These are phyloP conservation scores for Cheilosia variabilis DNA, from an alignment of 2,888 invertebrate genomes.

Conservation along the genomic window DNA sequence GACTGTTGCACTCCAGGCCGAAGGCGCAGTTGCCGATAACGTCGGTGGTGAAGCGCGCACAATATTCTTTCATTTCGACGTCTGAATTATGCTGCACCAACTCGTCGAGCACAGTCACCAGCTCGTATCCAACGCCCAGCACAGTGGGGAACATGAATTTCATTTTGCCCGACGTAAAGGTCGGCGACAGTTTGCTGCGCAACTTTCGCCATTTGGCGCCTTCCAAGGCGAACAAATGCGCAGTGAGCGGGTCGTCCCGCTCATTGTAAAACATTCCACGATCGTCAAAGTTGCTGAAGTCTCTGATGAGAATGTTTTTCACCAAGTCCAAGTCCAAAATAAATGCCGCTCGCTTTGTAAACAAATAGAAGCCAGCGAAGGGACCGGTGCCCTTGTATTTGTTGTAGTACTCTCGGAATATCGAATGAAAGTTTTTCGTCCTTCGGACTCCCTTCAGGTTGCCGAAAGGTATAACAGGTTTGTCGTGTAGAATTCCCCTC, in stretches of 20 bases:
- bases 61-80: slow-evolving; percentile 82
- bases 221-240: slow-evolving; percentile 83
- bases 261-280: slow-evolving; percentile 81
- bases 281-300: slow-evolving; percentile 80
- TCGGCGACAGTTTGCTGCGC: slow-evolving; percentile 78
- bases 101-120: slow-evolving; percentile 76
- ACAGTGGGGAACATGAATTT: slow-evolving; percentile 78
- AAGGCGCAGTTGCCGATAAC: slow-evolving; percentile 85
- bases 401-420: slow-evolving; percentile 78
- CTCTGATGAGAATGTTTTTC: slow-evolving; percentile 79
- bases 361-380: slow-evolving; percentile 81
- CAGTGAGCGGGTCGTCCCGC: slow-evolving; percentile 82
- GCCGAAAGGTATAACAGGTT: slow-evolving; percentile 77
- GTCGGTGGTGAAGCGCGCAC: slow-evolving; percentile 84
- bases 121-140: slow-evolving; percentile 76
- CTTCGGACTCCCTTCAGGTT: slow-evolving; percentile 73
- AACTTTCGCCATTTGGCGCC: slow-evolving; percentile 82
- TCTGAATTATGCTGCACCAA: slow-evolving; percentile 73
- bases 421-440: slow-evolving; percentile 77
- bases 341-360: slow-evolving; percentile 78
- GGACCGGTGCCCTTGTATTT: slow-evolving; percentile 78
- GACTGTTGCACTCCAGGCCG: slow-evolving; percentile 84
- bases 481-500: slow-evolving; percentile 77
- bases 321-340: slow-evolving; percentile 81
- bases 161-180: slow-evolving; percentile 79